Evolutionary conservation across 2,113 vertebrate genomes (phyloP).

Genomic region (Conger conger): DNA sequence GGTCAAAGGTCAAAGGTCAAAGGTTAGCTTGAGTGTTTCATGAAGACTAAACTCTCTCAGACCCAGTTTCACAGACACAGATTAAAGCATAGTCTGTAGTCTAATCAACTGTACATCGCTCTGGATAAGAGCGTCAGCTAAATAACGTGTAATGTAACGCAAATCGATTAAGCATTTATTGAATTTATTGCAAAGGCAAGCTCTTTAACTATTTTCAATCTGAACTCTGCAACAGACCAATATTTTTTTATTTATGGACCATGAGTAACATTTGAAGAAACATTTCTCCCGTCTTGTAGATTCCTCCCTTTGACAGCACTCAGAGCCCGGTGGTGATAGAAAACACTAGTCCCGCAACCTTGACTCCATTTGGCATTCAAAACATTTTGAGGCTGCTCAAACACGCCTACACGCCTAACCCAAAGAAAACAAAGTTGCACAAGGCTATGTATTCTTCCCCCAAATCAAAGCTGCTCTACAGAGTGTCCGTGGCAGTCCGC

Average conservation of each 20-base stretch:
- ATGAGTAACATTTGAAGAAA: no score
- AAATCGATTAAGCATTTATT: background rate
- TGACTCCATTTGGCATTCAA: background rate
- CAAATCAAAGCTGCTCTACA: background rate
- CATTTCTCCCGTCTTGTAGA: background rate
- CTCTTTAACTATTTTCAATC: background rate
- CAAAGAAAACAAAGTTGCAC: background rate
- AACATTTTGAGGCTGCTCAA: background rate
- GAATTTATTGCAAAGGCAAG: no score
- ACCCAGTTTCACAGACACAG: background rate
- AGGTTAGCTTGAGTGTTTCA: background rate
- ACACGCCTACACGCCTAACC: background rate
- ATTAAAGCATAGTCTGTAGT: no score
- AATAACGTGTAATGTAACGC: no score
- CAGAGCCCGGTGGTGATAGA: background rate
- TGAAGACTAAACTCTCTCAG: background rate
- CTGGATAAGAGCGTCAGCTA: no score
- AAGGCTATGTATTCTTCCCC: background rate
- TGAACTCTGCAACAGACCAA: no score
- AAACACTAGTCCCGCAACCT: background rate
- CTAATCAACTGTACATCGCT: no score
- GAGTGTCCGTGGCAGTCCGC: background rate
- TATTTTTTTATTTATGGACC: no score
- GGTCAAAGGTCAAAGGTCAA: background rate
- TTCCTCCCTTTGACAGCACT: background rate